Evolutionary conservation across 2,797 vertebrate genomes (phyloP), one percentile per base, ranked within the genome.

Genomic region (Acipenser oxyrinchus): DNA sequence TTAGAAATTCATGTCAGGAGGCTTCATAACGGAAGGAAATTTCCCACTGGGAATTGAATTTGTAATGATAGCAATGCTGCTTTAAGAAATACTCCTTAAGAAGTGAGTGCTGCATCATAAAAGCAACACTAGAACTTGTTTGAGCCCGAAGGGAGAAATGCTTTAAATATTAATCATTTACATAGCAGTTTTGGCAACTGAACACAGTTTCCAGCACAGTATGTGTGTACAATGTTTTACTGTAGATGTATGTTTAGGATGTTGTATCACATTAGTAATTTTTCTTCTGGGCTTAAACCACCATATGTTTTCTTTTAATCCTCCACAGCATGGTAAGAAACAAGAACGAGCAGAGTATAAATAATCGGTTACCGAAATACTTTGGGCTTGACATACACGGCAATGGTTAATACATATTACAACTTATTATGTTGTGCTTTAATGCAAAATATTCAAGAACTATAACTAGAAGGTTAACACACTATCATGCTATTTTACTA

Each of bases 181-280:
- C 37, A 37, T 5, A 37, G 37, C 37, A 37, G 37, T 37, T 37
- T 37, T 37, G 37, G 37, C 37, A 37, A 37, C 37, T 37, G 37
- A 37, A 37, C 37, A 37, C 5, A 55, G 4, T 55, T 55, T 55
- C 10, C 53, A 55, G 4, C 53, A 10, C 53, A 55, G 53, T 55
- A 55, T 55, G 53, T 55, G 53, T 55, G 53, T 55, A 55, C 53
- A 10, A n/a, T 55, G 53, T 55, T 55, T 55, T 55, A n/a, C 15
- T 55, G 52, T 12, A 13, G 65, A 59, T 66, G 55, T 66, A 59
- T 59, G 65, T 58, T 13, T n/a, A 10, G 37, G 11, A 49, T 59
- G 65, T 48, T 66, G 65, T n/a, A 18, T 37, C 52, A 11, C 37
- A 58, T 66, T 66, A 59, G 48, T 51, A 66, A 8, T 37, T 23